Conservation (phyloP, 2,113 vertebrate genomes). For the Bagarius yarrelli region DNA sequence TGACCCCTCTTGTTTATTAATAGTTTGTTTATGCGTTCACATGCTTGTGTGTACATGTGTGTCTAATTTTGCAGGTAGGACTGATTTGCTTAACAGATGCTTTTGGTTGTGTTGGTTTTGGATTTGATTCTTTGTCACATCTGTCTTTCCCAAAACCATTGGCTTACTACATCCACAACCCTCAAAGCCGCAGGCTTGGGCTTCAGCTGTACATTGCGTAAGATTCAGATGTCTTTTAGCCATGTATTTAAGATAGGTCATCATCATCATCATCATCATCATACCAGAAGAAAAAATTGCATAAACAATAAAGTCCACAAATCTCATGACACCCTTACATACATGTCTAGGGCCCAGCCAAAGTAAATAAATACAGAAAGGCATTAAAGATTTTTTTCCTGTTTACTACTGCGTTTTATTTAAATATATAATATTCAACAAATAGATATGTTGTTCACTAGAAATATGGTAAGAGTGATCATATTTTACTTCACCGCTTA, state of each 20-base stretch:
- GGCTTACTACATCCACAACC: constrained; percentile 54
- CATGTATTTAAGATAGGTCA: constrained; percentile 67
- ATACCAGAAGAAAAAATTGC: constrained; percentile 72
- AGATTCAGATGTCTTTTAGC: constrained; percentile 61
- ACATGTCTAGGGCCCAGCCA: constrained; percentile 59
- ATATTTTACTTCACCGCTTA: constrained; percentile 56
- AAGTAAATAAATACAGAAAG: constrained; percentile 72
- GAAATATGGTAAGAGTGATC: constrained; percentile 57
- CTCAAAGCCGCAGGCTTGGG: constrained; percentile 57
- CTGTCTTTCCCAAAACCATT: constrained; percentile 62
- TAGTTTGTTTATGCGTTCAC: not conserved
- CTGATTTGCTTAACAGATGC: constrained; percentile 55
- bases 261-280: constrained; percentile 63
- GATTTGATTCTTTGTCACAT: constrained; percentile 62
- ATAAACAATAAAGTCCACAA: constrained; percentile 73
- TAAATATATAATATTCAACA: constrained; percentile 61
- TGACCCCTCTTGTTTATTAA: constrained; percentile 4
- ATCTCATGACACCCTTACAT: constrained; percentile 65
- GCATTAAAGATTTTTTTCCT: constrained; percentile 71
- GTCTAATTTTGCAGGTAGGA: constrained; percentile 45
- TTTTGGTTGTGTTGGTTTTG: constrained; percentile 46
- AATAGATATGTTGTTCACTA: constrained; percentile 68
- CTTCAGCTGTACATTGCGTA: constrained; percentile 64
- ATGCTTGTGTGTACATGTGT: not conserved
- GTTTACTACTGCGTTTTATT: constrained; percentile 44